Evolutionary conservation across 2,113 vertebrate species (phyloP).

Genomic region (Sciurus niger): DNA sequence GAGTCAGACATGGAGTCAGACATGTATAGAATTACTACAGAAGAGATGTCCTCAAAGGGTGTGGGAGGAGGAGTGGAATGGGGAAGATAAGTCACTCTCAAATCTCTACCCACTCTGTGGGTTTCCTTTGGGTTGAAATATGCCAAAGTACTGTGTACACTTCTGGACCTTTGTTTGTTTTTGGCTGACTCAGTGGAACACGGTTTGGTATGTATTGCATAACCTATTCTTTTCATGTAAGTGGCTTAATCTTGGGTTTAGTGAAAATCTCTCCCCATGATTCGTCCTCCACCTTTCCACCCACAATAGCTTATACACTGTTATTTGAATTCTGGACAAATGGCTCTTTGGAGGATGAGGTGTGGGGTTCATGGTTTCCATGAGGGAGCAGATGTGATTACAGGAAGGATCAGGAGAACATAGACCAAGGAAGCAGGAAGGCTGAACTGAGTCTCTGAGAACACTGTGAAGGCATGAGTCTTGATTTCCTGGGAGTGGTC

Average conservation of each 20-base stretch:
- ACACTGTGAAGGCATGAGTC: neutral
- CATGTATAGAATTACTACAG: neutral
- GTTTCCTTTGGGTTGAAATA: constrained; percentile 1
- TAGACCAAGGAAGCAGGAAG: neutral
- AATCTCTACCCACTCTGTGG: neutral
- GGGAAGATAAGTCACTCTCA: neutral
- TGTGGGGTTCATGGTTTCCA: neutral
- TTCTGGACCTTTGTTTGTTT: neutral
- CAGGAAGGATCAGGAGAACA: neutral
- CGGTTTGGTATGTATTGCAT: neutral
- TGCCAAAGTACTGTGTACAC: neutral
- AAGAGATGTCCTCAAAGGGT: neutral
- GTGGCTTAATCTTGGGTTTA: constrained; percentile 29
- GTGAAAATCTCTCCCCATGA: neutral
- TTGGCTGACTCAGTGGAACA: neutral
- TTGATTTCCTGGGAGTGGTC: neutral
- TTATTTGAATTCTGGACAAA: constrained; percentile 29
- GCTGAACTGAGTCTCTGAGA: neutral
- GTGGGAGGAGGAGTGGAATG: neutral
- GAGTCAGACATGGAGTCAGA: neutral
- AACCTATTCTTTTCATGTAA: constrained; percentile 56
- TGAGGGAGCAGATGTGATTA: neutral
- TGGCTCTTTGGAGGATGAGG: constrained; percentile 18
- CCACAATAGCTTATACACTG: neutral
- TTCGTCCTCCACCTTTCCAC: neutral